Evolutionary conservation across 2,888 invertebrate species (phyloP).

Genomic region (Mylabris sibirica): DNA sequence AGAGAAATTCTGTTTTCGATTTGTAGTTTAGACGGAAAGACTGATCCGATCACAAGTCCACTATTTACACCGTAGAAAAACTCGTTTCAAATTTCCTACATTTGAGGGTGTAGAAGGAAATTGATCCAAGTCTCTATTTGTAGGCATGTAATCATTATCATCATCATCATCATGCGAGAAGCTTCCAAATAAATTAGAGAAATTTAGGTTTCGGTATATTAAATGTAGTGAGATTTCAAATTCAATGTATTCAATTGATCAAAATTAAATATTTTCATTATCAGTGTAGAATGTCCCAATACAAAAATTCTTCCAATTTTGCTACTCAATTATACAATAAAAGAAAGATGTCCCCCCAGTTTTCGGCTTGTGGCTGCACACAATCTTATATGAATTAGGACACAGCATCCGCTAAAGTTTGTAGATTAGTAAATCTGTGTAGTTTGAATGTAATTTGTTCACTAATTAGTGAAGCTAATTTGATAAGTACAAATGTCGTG

Average conservation of each 20-base stretch:
- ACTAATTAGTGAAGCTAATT: constrained; percentile 56
- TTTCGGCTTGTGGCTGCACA: constrained; percentile 33
- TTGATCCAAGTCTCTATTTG: constrained; percentile 31
- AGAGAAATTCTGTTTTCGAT: background rate
- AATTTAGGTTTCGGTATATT: background rate
- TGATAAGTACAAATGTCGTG: constrained; percentile 52
- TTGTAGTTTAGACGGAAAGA: background rate
- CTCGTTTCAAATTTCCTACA: constrained; percentile 6
- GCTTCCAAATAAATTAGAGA: constrained; percentile 5
- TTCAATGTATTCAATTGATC: too few relatives aligned
- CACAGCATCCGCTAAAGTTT: constrained; percentile 45
- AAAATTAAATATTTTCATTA: too few relatives aligned
- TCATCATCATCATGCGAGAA: constrained; percentile 29
- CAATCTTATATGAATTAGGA: constrained; percentile 48
- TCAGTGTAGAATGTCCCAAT: too few relatives aligned
- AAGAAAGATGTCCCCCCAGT: background rate
- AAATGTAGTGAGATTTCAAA: too few relatives aligned
- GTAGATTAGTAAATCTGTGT: constrained; percentile 52
- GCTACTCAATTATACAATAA: background rate
- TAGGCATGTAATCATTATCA: constrained; percentile 28
- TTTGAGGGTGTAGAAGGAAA: constrained; percentile 10
- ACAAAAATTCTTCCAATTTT: too few relatives aligned
- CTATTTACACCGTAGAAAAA: background rate
- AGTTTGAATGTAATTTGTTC: constrained; percentile 55
- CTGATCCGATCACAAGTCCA: background rate